Percentiles rank a stretch among this genome's conserved stretches.
phyloP scores from a whole-genome alignment of 2,113 vertebrate genomes.

The Vidua chalybeata region DNA sequence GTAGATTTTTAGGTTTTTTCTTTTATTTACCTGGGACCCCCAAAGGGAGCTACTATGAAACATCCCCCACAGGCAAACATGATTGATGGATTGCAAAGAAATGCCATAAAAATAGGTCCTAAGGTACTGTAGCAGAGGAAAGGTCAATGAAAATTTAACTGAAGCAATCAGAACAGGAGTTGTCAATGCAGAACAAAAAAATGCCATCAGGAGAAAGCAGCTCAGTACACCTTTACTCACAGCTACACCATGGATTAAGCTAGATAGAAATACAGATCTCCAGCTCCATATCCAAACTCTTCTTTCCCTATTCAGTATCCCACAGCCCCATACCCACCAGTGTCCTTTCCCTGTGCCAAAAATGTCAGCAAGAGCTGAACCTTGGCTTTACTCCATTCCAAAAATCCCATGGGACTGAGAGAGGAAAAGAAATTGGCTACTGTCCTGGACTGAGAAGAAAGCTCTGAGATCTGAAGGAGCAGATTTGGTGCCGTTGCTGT shows the following conservation, averaged over 20 bases:
- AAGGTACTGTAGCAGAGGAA: neutral
- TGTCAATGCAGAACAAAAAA: neutral
- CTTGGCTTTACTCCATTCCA: neutral
- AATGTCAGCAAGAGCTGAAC: neutral
- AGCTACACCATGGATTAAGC: neutral
- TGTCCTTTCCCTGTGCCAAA: neutral
- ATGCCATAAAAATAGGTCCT: neutral
- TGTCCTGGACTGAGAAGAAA: neutral
- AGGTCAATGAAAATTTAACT: neutral
- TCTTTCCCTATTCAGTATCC: neutral
- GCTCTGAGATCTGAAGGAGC: neutral
- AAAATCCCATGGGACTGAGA: neutral
- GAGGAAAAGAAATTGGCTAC: neutral
- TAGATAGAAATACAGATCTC: neutral
- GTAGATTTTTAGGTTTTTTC: neutral
- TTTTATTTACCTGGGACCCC: neutral
- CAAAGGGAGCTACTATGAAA: neutral
- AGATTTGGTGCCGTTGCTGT: neutral
- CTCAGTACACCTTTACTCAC: neutral
- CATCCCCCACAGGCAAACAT: fast-evolving
- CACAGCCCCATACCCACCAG: neutral
- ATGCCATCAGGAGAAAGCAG: neutral
- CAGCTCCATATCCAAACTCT: neutral
- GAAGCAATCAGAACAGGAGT: neutral
- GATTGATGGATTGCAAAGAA: neutral